Evolutionary conservation across 2,797 vertebrate species (phyloP), one percentile per base, ranked within the genome.

Genomic region (Gadopsis bispinosus): DNA sequence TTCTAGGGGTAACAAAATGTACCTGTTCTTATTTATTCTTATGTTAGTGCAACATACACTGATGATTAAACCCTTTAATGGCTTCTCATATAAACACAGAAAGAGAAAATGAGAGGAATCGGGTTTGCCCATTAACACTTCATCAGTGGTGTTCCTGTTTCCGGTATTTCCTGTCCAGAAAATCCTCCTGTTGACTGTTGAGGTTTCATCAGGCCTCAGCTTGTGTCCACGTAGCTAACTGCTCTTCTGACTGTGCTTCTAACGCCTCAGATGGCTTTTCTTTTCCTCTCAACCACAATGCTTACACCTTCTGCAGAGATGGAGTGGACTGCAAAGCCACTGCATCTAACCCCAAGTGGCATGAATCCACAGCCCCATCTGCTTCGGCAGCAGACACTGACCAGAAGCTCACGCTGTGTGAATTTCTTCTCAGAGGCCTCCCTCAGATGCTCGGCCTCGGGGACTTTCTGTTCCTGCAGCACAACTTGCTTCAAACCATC

Each of bases 401-500:
- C 56, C 62, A 79, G 50, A 47, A 59, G 59, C 48, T 73, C 69
- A 16, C 37, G 51, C 74, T 29, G 76, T 73, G 26, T 61, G 82
- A 86, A 54, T 64, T 71, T 67, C 54, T 47, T 45, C 26, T 76
- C 37, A 41, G 47, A 72, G 45, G 31, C 54, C 26, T 48, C 41
- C 26, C 35, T 67, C 56, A 37, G 56, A 80, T 63, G 43, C 77
- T 74, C 53, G 20, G 60, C 80, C 71, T 39, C 41, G 3, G 69
- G 80, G 37, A 72, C 26, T 58, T 70, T 75, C 39, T 73, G 63
- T 22, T 86, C 83, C 63, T 61, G 69, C 62, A 61, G 43, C 29
- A 75, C 33, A 73, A 55, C 35, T 55, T 55, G 9, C 53, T 74
- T 78, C 58, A 69, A 13, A 77, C 33, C 43, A 35, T 51, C 70